Conservation (phyloP, 2,888 invertebrate species). For the Ormyrus pomaceus region DNA sequence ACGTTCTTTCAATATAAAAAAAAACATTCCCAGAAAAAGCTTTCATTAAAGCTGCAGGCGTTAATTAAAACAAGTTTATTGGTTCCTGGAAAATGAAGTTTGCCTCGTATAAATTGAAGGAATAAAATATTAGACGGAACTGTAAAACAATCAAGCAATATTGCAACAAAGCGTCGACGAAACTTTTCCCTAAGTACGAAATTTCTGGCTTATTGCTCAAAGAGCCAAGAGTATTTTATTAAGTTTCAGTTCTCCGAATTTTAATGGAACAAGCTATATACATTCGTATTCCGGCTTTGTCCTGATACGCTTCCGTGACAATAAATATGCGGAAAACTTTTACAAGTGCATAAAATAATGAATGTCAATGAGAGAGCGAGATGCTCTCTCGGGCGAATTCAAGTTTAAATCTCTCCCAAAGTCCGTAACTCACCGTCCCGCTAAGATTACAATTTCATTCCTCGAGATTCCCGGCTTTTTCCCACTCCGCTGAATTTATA, state of each 20-base stretch:
- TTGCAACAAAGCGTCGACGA: neutral
- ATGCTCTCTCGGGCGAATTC: neutral
- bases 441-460: neutral
- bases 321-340: constrained; percentile 27
- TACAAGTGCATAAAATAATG: constrained; percentile 32
- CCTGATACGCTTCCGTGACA: neutral
- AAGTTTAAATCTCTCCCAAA: constrained; percentile 14
- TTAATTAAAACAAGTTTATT: no score
- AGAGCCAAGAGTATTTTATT: neutral
- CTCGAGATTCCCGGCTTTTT: neutral
- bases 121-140: no score
- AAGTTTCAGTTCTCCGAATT: constrained; percentile 29
- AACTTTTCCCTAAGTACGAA: no score
- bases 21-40: no score
- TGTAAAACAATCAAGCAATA: no score
- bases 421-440: neutral
- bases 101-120: no score
- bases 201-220: neutral
- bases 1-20: no score
- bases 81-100: no score
- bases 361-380: constrained; percentile 20
- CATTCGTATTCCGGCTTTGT: neutral
- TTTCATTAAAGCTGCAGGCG: no score
- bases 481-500: neutral
- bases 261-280: constrained; percentile 4